Base-by-base conservation (phyloP, 1,140 invertebrate species). In the Leptinotarsa undecemlineata region DNA sequence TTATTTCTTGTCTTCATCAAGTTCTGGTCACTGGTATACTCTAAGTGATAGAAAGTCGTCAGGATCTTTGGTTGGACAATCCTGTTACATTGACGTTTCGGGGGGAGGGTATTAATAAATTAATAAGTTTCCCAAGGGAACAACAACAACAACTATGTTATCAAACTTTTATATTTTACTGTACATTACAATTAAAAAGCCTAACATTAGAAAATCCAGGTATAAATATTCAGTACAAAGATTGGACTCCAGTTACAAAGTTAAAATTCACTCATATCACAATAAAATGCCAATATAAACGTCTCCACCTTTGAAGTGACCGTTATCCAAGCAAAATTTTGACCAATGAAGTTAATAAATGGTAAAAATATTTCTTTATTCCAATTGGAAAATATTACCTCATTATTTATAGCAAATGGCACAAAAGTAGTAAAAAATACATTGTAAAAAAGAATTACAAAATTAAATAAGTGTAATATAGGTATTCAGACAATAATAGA, bases 381-480 rank as follows among this genome's bases (percentile, higher is more conserved):
- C 17, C 19, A 8, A 71, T 14, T n/a, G 23, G 48, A 72, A 51
- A 66, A 62, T 57, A 61, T 57, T 57, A n/a, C 51, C n/a, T 15
- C 51, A 57, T 57, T 67, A 61, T 78, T 78, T 76, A 75, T 76
- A 77, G 77, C 71, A 74, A 77, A 81, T 81, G 80, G 80, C 80
- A 81, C 80, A 78, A 77, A 74, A 42, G 26, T 68, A 21, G 69
- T 26, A 78, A 20, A 75, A 74, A 60, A 74, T 78, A 76, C 69
- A 66, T 70, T 64, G 77, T 77, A 76, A 73, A 77, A 68, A 71
- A 71, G 66, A 72, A 73, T 68, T 76, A 70, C 64, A 73, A 68
- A 69, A 79, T 76, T 76, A 74, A 74, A 80, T 72, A 73, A 69
- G 14, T 73, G 64, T 57, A 71, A 74, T 62, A 67, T 77, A 74